Base-by-base conservation (phyloP, 92 coral and sea anemone genomes). In the Meandrina meandrites region DNA sequence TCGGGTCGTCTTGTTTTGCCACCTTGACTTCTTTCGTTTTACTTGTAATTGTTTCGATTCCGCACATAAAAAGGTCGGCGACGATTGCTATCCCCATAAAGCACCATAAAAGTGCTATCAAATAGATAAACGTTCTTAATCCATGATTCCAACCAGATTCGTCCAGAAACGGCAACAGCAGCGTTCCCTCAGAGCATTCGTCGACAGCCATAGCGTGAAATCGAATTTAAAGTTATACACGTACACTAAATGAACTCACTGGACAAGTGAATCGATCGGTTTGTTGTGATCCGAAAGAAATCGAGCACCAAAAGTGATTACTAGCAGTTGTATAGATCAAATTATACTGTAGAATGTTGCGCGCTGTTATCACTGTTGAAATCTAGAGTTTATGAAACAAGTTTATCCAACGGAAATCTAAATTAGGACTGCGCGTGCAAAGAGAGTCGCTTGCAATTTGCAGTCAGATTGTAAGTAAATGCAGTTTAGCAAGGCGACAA, bases 11-110 rank as follows among this genome's bases (percentile, higher is more conserved):
- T 80, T 94, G 99, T 53, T 91, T 94, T 19, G 99, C 96, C 3
- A 97, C 98, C 82, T 91, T 92, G 8, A 97, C 94, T 58, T 85
- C 86, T 76, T 97, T 97, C n/a, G 98, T 94, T 79, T 97, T 97
- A 91, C 99, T 97, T 57, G 99, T 97, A 31, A 97, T 97, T 48
- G 95, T 95, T 87, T 97, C 98, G 73, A 97, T 97, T 8, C 98
- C 95, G 72, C 99, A 97, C 99, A 97, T 97, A 75, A 97, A 97
- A 19, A 97, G 93, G 73, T 97, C 99, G 18, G 99, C 98, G 71
- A 97, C 82, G 66, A 97, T 97, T 0, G 99, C 99, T 19, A 97
- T 90, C 17, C 99, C 99, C 92, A 94, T 97, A 37, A 97, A 97
- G 57, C 98, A 97, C 99, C 99, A 97, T 58, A 97, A 66, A 36